These are phyloP conservation scores for Zingel zingel DNA, from an alignment of 2,113 vertebrate genomes.

Conservation along the genomic window DNA sequence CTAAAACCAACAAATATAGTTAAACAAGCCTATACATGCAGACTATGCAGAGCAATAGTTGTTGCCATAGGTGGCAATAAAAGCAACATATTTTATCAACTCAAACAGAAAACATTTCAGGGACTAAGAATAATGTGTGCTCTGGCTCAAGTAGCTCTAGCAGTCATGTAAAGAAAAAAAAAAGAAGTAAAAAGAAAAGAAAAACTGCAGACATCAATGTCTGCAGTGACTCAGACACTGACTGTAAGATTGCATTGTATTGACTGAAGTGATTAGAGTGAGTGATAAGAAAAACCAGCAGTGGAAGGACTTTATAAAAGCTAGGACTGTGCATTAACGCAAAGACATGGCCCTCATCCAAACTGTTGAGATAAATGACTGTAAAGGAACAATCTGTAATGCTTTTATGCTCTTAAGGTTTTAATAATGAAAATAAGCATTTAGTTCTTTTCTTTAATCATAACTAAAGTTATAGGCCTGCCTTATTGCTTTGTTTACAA, in stretches of 20 bases:
- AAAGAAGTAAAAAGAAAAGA: neutral
- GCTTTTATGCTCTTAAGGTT: neutral
- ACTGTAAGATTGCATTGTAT: slow-evolving; percentile 10
- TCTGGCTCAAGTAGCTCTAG: neutral
- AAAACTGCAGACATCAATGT: slow-evolving; percentile 5
- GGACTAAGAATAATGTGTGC: neutral
- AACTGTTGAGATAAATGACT: neutral
- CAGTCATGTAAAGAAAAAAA: neutral
- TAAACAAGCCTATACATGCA: neutral
- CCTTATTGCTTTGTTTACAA: neutral
- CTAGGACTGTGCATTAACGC: neutral
- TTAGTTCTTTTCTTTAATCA: neutral
- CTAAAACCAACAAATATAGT: too few relatives aligned
- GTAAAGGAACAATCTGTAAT: neutral
- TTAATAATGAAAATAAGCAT: neutral
- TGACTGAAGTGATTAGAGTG: slow-evolving; percentile 16
- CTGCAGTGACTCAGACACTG: slow-evolving; percentile 33
- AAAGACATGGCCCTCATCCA: neutral
- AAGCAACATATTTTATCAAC: neutral
- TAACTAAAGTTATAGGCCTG: neutral
- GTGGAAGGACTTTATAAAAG: neutral
- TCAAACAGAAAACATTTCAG: neutral
- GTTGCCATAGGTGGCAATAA: neutral
- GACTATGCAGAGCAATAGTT: neutral
- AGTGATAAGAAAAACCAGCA: slow-evolving; percentile 17